phyloP scores from a whole-genome alignment of 1,140 invertebrate species.

The Diachasma alloeum region DNA sequence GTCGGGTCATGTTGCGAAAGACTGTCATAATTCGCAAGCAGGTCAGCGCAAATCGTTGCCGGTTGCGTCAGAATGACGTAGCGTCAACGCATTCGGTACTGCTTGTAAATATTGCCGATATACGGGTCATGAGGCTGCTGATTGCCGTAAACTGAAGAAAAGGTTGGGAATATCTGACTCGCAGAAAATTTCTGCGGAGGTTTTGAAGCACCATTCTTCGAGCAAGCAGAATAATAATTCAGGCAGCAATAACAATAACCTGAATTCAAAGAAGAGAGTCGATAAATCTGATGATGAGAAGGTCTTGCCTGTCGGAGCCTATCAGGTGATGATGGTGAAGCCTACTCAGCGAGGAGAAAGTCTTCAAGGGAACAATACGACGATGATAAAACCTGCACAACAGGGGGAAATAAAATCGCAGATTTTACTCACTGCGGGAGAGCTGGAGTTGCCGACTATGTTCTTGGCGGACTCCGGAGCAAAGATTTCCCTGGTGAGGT shows the following conservation, averaged over 20 bases:
- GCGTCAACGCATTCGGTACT: neutral
- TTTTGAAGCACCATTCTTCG: no score
- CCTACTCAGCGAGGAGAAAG: no score
- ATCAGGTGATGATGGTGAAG: neutral
- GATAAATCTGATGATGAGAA: neutral
- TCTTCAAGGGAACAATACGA: no score
- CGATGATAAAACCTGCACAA: no score
- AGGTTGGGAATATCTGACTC: no score
- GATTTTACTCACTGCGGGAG: neutral
- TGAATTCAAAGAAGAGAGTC: no score
- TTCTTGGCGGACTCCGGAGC: neutral
- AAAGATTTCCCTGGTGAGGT: neutral
- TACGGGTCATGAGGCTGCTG: no score
- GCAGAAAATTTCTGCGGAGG: no score
- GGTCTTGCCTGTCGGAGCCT: neutral
- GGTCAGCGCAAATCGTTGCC: neutral
- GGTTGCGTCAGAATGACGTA: neutral
- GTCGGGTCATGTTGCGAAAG: no score
- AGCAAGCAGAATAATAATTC: no score
- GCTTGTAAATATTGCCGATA: neutral
- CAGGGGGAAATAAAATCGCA: neutral
- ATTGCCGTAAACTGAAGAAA: no score
- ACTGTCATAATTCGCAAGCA: neutral
- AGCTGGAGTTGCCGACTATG: neutral
- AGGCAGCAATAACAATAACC: no score